phyloP scores from a whole-genome alignment of 2,113 vertebrate genomes.

The Pelecanoides urinatrix region DNA sequence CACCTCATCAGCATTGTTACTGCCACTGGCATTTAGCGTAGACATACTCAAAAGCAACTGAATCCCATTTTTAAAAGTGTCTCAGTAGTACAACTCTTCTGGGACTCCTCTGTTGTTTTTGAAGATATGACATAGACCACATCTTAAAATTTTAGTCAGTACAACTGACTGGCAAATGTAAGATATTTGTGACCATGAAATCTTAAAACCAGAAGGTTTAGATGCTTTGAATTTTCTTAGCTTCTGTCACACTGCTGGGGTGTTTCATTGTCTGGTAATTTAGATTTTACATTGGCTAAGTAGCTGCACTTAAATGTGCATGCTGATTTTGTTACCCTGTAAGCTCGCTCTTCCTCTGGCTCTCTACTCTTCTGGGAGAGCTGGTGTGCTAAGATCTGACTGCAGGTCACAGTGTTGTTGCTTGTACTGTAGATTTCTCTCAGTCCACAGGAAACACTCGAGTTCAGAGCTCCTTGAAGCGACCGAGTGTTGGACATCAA shows the following conservation, averaged over 20 bases:
- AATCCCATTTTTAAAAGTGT: background rate
- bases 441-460: background rate
- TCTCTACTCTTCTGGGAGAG: background rate
- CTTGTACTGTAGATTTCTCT: background rate
- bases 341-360: background rate
- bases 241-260: background rate
- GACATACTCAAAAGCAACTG: background rate
- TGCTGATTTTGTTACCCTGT: background rate
- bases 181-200: background rate
- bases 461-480: background rate
- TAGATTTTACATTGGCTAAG: background rate
- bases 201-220: background rate
- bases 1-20: background rate
- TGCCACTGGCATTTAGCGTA: background rate
- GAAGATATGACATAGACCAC: accelerated
- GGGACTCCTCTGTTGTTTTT: background rate
- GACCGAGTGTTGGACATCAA: background rate
- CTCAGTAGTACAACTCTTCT: background rate
- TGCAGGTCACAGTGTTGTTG: background rate
- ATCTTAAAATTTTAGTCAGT: background rate
- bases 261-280: background rate
- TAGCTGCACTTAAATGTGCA: background rate
- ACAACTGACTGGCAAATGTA: background rate
- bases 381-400: background rate
- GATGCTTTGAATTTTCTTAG: background rate